These are phyloP conservation scores for Calidris pugnax DNA, from an alignment of 2,113 vertebrate genomes.

Conservation along the genomic window DNA sequence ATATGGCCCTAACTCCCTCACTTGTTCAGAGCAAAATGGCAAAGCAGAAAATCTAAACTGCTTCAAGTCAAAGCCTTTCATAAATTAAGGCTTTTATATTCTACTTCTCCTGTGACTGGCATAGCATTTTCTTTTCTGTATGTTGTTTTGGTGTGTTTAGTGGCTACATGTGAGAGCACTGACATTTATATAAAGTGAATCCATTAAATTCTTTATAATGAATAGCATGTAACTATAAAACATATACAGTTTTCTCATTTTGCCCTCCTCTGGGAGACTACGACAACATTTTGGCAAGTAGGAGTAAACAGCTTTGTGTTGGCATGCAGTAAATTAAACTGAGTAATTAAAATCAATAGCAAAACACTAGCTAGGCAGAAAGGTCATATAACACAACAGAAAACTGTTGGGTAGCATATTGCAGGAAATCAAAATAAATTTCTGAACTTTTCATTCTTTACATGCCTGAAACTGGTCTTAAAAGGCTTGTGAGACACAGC, in stretches of 20 bases:
- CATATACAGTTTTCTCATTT: conserved; percentile 72
- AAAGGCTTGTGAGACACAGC: not conserved
- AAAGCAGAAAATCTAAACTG: conserved; percentile 35
- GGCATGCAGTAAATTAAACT: conserved; percentile 86
- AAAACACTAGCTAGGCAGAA: conserved; percentile 88
- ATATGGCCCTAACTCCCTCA: conserved; percentile 18
- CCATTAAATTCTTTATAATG: conserved; percentile 73
- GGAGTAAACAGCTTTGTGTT: conserved; percentile 85
- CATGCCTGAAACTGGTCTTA: conserved; percentile 57
- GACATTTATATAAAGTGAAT: conserved; percentile 78
- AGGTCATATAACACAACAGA: conserved; percentile 86
- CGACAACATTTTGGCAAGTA: conserved; percentile 83
- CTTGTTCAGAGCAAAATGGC: not conserved
- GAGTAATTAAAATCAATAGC: conserved; percentile 98
- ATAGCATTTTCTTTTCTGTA: conserved; percentile 2
- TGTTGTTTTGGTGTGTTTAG: conserved; percentile 50
- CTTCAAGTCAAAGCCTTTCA: conserved; percentile 44
- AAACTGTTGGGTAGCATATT: conserved; percentile 80
- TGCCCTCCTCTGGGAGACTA: conserved; percentile 78
- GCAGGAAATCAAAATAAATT: conserved; percentile 82
- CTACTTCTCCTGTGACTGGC: not conserved
- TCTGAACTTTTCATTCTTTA: conserved; percentile 85
- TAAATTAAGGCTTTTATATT: conserved; percentile 36
- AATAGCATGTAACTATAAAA: conserved; percentile 71
- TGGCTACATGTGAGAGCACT: conserved; percentile 48